phyloP scores from a whole-genome alignment of 2,888 invertebrate genomes.

The Nysson spinosus region DNA sequence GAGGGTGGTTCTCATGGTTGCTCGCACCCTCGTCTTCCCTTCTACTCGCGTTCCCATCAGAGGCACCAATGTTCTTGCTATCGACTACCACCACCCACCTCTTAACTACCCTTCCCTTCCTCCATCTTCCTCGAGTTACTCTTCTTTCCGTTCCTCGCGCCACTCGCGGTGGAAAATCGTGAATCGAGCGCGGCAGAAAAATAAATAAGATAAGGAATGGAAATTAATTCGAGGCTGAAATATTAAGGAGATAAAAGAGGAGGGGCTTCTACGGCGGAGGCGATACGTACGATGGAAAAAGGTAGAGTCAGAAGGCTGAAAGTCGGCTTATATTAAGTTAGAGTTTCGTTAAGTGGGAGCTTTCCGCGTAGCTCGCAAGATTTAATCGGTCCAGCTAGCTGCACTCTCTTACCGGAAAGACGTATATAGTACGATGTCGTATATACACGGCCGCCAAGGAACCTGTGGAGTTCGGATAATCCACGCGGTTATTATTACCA shows the following conservation, averaged over 20 bases:
- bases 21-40: slow-evolving; percentile 49
- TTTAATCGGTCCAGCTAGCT: slow-evolving; percentile 40
- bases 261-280: not conserved
- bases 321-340: slow-evolving; percentile 37
- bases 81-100: slow-evolving; percentile 38
- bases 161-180: slow-evolving; percentile 3
- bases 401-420: slow-evolving; percentile 14
- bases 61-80: slow-evolving; percentile 45
- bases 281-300: not conserved
- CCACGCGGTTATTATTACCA: slow-evolving; percentile 29
- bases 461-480: slow-evolving; percentile 37
- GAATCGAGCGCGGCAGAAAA: slow-evolving; percentile 36
- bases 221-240: slow-evolving; percentile 61
- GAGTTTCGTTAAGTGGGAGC: slow-evolving; percentile 33
- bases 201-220: slow-evolving; percentile 62
- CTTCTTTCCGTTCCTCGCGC: not conserved
- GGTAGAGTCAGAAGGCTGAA: slow-evolving; percentile 2
- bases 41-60: slow-evolving; percentile 9
- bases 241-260: slow-evolving; percentile 50
- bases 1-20: slow-evolving; percentile 66
- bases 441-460: slow-evolving; percentile 20
- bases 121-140: slow-evolving; percentile 12
- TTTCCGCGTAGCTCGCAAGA: slow-evolving; percentile 30
- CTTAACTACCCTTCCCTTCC: slow-evolving; percentile 24
- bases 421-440: slow-evolving; percentile 23